Conservation (phyloP, 2,888 invertebrate species). For the Gymnosoma rotundatum region DNA sequence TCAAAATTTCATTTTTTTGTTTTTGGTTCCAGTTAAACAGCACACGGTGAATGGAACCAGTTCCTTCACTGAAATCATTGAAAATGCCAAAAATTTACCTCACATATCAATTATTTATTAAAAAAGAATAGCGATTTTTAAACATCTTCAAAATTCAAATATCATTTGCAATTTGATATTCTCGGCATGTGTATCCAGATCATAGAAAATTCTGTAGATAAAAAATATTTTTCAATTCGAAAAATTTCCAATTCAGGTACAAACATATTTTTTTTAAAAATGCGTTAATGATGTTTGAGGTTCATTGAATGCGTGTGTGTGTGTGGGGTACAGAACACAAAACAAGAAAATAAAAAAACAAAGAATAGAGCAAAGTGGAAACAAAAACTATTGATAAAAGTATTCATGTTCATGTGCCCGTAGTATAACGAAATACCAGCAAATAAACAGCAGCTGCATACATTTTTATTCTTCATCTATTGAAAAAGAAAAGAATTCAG, state of each 20-base stretch:
- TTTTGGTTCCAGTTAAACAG: too few relatives aligned
- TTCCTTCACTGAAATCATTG: too few relatives aligned
- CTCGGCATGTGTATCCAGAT: conserved; percentile 17
- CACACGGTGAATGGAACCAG: too few relatives aligned
- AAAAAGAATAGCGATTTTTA: too few relatives aligned
- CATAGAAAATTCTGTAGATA: conserved; percentile 17
- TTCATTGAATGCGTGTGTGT: conserved; percentile 22
- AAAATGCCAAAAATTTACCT: too few relatives aligned
- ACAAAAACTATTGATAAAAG: conserved; percentile 3
- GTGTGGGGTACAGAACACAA: conserved; percentile 30
- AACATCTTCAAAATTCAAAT: too few relatives aligned
- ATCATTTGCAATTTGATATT: conserved; percentile 53
- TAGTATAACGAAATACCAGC: conserved; percentile 13
- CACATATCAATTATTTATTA: too few relatives aligned
- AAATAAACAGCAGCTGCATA: conserved; percentile 45
- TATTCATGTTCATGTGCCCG: background rate
- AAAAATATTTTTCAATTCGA: background rate
- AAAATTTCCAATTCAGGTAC: conserved; percentile 28
- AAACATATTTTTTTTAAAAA: conserved; percentile 17
- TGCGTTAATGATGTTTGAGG: conserved; percentile 42
- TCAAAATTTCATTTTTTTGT: too few relatives aligned
- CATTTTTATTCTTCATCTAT: conserved; percentile 3
- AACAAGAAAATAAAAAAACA: conserved; percentile 5
- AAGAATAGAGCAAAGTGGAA: background rate
- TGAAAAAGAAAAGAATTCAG: conserved; percentile 1